Percentiles rank a stretch among this genome's conserved stretches.
These are phyloP conservation scores for Cecropterus lyciades DNA, from an alignment of 1,140 invertebrate genomes.

Conservation along the genomic window DNA sequence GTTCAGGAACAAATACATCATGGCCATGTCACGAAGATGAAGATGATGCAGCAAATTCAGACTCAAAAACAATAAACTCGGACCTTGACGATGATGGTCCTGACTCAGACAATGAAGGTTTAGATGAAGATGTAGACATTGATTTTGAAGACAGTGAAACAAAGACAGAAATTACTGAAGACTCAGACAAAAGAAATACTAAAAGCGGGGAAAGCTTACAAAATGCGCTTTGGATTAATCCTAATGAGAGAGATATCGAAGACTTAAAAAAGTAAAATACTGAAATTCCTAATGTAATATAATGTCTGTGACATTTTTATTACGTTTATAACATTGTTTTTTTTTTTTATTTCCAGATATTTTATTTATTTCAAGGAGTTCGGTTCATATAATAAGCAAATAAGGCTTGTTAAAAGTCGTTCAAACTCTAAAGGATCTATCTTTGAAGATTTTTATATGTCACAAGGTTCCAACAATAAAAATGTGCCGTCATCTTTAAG, in stretches of 20 bases:
- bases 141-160: conserved; percentile 65
- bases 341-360: conserved; percentile 75
- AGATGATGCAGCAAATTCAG: conserved; percentile 70
- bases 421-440: conserved; percentile 77
- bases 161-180: conserved; percentile 55
- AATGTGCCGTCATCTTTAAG: conserved; percentile 50
- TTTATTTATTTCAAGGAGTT: conserved; percentile 85
- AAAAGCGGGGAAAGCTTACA: conserved; percentile 71
- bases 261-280: conserved; percentile 81
- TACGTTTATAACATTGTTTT: too few species aligned
- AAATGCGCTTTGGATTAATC: conserved; percentile 71
- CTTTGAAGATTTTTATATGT: conserved; percentile 65
- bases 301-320: neutral
- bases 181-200: conserved; percentile 49
- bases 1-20: conserved; percentile 66
- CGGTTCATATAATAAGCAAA: conserved; percentile 80
- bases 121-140: conserved; percentile 65
- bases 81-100: conserved; percentile 73
- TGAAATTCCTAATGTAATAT: neutral
- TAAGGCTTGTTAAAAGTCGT: conserved; percentile 73
- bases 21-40: conserved; percentile 79
- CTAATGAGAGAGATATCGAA: conserved; percentile 81
- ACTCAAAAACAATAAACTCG: conserved; percentile 71
- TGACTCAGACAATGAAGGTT: conserved; percentile 63
- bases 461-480: conserved; percentile 50